A percentile compares a stretch with the other conserved stretches of the same genome.
These are phyloP conservation scores for Donacobius atricapilla DNA, from an alignment of 2,113 vertebrate genomes.

Conservation along the genomic window DNA sequence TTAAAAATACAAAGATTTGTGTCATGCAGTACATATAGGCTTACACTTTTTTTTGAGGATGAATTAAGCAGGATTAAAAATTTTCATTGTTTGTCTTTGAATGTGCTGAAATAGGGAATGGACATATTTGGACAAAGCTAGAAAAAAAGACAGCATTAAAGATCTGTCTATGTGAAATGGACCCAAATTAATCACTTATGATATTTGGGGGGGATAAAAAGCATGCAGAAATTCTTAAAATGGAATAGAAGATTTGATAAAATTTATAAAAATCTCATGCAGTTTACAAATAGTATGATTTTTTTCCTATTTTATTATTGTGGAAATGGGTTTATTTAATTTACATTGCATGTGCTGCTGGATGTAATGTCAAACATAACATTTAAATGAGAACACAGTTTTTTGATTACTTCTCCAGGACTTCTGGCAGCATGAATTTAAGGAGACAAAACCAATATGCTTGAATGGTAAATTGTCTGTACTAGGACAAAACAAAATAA, in stretches of 20 bases:
- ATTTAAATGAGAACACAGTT: not conserved
- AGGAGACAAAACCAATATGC: not conserved
- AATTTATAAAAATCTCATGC: not conserved
- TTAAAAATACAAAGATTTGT: not conserved
- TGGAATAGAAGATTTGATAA: not conserved
- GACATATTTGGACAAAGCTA: not conserved
- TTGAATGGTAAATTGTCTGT: not conserved
- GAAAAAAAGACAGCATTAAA: not conserved
- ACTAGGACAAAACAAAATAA: not conserved
- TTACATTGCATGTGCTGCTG: not conserved
- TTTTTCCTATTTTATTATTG: not conserved
- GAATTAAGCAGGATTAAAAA: not conserved
- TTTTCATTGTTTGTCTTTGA: not conserved
- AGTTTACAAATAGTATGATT: not conserved
- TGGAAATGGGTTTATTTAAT: not conserved
- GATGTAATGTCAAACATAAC: not conserved
- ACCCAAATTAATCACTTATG: not conserved
- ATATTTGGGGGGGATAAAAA: not conserved
- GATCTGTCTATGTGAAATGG: not conserved
- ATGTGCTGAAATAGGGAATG: not conserved
- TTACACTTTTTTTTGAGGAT: too few relatives aligned
- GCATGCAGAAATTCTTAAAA: not conserved
- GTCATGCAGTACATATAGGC: not conserved
- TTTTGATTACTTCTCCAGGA: not conserved
- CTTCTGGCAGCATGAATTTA: not conserved